Evolutionary conservation across 2,888 invertebrate genomes (phyloP).

Genomic region (Lymantria monacha): DNA sequence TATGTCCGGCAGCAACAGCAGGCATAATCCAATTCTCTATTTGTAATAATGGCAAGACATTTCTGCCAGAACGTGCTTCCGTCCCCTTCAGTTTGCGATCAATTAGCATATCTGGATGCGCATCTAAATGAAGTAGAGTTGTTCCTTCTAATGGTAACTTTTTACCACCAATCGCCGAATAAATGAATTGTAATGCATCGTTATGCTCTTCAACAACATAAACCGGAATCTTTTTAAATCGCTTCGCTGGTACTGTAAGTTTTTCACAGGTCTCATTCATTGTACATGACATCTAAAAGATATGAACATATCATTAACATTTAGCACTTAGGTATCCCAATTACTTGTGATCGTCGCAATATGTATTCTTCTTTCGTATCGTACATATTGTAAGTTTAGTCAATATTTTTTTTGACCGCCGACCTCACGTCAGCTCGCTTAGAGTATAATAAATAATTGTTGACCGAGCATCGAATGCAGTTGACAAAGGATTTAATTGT

Average conservation of each 20-base stretch:
- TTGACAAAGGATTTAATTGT: no score
- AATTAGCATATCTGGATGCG: conserved; percentile 95
- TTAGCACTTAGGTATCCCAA: no score
- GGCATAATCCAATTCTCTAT: conserved; percentile 98
- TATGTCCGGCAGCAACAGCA: conserved; percentile 92
- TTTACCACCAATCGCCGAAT: conserved; percentile 90
- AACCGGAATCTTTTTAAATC: conserved; percentile 86
- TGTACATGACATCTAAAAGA: background rate
- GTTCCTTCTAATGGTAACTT: conserved; percentile 89
- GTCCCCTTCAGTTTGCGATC: conserved; percentile 89
- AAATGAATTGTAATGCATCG: conserved; percentile 89
- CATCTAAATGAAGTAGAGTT: conserved; percentile 92
- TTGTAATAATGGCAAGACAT: conserved; percentile 87
- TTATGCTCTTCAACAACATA: conserved; percentile 91
- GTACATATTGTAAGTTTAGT: no score
- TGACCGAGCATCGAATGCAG: no score
- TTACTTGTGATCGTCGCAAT: no score
- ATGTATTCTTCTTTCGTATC: no score
- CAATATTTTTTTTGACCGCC: no score
- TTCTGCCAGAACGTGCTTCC: conserved; percentile 87
- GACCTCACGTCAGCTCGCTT: no score
- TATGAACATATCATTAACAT: no score
- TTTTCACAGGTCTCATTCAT: conserved; percentile 34
- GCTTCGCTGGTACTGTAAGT: conserved; percentile 53
- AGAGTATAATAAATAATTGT: no score